Percentiles rank a stretch among this genome's conserved stretches.
phyloP scores from a whole-genome alignment of 2,888 invertebrate species.

The Calameuta pallipes region DNA sequence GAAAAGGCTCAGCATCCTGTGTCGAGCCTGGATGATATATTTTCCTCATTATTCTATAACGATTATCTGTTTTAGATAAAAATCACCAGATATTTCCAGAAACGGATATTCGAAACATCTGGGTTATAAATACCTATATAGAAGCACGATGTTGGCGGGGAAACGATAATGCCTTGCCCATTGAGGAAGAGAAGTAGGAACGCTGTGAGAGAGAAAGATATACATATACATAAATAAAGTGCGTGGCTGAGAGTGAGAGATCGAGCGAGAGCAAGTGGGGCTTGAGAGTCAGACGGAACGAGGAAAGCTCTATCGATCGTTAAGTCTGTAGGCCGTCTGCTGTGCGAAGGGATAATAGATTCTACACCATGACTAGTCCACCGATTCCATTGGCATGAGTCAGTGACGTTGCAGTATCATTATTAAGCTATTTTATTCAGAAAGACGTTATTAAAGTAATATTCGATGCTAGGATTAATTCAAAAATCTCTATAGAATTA shows the following conservation, averaged over 20 bases:
- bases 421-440: not conserved
- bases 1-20: slow-evolving; percentile 11
- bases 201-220: not conserved
- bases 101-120: slow-evolving; percentile 13
- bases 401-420: not conserved
- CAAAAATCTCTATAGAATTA: not conserved
- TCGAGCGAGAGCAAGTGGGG: slow-evolving; percentile 1
- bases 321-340: slow-evolving; percentile 55
- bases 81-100: not conserved
- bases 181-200: slow-evolving; percentile 31
- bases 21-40: slow-evolving; percentile 1
- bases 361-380: not conserved
- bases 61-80: not conserved
- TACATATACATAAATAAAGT: not conserved
- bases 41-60: not conserved
- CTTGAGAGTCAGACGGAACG: slow-evolving; percentile 24
- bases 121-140: slow-evolving; percentile 9
- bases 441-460: not conserved
- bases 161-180: slow-evolving; percentile 22
- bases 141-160: slow-evolving; percentile 10
- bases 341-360: slow-evolving; percentile 21
- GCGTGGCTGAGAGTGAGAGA: slow-evolving; percentile 14
- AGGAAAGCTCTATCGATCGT: slow-evolving; percentile 58
- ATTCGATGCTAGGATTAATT: too few species aligned
- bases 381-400: not conserved